A percentile compares a stretch with the other conserved stretches of the same genome.
Evolutionary conservation across 2,113 vertebrate species (phyloP).

Genomic region (Atrichornis clamosus): DNA sequence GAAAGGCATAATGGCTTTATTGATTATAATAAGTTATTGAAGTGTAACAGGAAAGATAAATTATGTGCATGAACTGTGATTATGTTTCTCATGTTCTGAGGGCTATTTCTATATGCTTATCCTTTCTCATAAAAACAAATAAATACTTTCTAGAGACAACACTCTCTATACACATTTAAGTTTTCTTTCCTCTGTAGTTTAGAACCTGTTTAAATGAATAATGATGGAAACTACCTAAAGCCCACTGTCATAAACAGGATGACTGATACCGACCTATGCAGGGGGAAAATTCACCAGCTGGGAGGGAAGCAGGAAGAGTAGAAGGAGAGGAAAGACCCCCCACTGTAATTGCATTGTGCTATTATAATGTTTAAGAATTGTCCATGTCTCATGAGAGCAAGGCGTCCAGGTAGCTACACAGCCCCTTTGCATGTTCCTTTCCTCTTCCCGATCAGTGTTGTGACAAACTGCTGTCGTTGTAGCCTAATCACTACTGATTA

Average conservation of each 20-base stretch:
- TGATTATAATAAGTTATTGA: constrained; percentile 1
- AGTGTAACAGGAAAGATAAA: constrained; percentile 27
- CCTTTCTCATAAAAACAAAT: neutral
- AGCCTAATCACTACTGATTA: neutral
- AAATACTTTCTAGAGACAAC: neutral
- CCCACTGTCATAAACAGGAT: neutral
- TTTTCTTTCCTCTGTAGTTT: neutral
- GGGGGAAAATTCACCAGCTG: neutral
- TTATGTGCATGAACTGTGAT: neutral
- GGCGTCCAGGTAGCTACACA: no score
- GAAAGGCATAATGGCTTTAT: constrained; percentile 4
- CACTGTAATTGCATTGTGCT: neutral
- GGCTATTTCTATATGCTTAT: neutral
- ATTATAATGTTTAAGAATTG: neutral
- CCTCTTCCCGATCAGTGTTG: neutral
- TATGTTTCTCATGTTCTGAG: neutral
- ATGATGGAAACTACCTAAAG: neutral
- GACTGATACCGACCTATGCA: neutral
- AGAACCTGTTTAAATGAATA: neutral
- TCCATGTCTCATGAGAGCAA: neutral
- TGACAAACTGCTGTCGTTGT: neutral
- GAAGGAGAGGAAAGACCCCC: neutral
- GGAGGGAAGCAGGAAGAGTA: neutral
- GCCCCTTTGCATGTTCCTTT: neutral
- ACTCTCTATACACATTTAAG: neutral